phyloP scores from a whole-genome alignment of 2,113 vertebrate species.

The Ranitomeya imitator region DNA sequence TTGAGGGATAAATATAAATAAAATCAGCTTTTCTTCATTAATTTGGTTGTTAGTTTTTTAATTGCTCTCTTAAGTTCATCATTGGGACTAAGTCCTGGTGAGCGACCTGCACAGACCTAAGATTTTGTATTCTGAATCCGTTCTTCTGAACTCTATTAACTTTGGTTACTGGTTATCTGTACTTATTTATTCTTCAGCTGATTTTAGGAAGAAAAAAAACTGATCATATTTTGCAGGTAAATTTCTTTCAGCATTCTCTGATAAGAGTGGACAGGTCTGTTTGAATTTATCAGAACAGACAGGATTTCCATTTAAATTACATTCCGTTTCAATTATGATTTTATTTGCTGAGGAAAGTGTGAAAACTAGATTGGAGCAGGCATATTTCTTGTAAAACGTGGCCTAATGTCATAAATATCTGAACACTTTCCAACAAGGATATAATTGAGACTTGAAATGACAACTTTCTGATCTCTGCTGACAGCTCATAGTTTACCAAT shows the following conservation, averaged over 20 bases:
- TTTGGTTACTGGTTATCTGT: slow-evolving; percentile 16
- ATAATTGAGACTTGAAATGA: slow-evolving; percentile 48
- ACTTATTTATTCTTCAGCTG: slow-evolving; percentile 21
- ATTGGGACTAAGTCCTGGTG: not conserved
- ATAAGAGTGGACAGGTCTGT: slow-evolving; percentile 35
- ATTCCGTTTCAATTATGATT: slow-evolving; percentile 49
- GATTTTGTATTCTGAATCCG: not conserved
- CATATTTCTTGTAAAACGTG: slow-evolving; percentile 52
- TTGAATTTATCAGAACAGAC: slow-evolving; percentile 54
- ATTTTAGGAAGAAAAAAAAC: not conserved
- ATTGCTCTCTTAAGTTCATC: not conserved
- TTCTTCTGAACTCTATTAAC: slow-evolving; percentile 10
- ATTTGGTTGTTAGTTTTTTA: not conserved
- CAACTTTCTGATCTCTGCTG: slow-evolving; percentile 24
- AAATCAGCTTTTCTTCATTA: not conserved
- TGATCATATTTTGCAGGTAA: slow-evolving; percentile 44
- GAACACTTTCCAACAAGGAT: slow-evolving; percentile 51
- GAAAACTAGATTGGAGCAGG: slow-evolving; percentile 49
- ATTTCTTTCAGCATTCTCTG: slow-evolving; percentile 19
- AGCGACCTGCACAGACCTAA: not conserved
- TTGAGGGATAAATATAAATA: no score
- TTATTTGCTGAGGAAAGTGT: slow-evolving; percentile 48
- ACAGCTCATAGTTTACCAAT: slow-evolving; percentile 8
- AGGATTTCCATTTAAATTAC: slow-evolving; percentile 58
- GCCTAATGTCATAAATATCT: slow-evolving; percentile 52